Base-by-base conservation (phyloP, 2,888 invertebrate genomes). In the Drosophila tanythrix region DNA sequence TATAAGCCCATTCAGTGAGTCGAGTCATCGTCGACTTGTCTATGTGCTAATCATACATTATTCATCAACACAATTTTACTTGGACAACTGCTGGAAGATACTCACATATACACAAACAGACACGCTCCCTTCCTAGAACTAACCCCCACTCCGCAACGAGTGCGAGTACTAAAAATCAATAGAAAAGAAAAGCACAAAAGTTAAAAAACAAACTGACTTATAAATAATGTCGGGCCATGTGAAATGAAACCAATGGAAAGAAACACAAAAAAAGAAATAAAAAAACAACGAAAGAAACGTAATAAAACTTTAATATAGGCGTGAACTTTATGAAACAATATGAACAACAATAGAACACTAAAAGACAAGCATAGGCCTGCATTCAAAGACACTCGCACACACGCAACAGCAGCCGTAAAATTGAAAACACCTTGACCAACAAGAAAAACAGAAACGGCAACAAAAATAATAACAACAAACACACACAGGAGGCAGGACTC, bases 1-100 rank as follows among this genome's bases (percentile, higher is more conserved):
- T 62, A 51, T 59, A 65, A 51, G 31, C 31, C 72, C 55, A 53
- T 72, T 66, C 6, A 63, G 58, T 53, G 65, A 63, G 66, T 50
- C 89, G 81, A 86, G 90, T 89, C 89, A 88, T 83, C 88, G 89
- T 81, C 79, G 79, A 89, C 82, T 81, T 90, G 85, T 90, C 90
- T 90, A 76, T 83, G 86, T 90, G 88, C 87, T 90, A 88, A 88
- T 90, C 91, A 88, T 88, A 82, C 72, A 88, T 88, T 91, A 88
- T 88, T 83, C 87, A 88, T 60, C 59, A 67, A 43, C 70, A 86
- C 90, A 83, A 88, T 90, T 82, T 90, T 88, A 90, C 90, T 90
- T 83, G 87, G 83, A 90, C 88, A 88, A 85, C 89, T 88, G 63
- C 73, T 75, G 69, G 63, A 85, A 81, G 85, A 85, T 75, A 82